Evolutionary conservation across 2,797 vertebrate species (phyloP), one percentile per base, ranked within the genome.

Genomic region (Tapirus indicus): DNA sequence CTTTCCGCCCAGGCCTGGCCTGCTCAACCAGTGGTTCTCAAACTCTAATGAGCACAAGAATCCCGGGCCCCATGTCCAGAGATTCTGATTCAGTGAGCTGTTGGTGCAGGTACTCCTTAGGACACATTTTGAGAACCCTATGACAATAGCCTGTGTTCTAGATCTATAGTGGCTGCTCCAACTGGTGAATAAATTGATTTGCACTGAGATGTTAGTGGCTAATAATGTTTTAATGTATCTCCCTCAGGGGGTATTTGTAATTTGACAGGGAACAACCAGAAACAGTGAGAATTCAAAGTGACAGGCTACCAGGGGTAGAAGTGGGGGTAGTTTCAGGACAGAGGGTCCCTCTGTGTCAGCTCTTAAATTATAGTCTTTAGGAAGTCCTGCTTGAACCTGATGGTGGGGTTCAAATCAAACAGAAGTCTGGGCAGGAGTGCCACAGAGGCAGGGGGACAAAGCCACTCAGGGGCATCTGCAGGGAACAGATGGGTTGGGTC

Each of bases 401-500:
- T 29, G 35, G 25, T 9, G 14, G 41, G 60, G 14, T 18, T 25
- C n/a, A 47, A 58, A 54, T 83, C 44, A 27, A 69, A 68, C n/a
- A 79, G 56, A 71, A 80, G 7, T 25, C 74, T 68, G 66, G 75
- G 54, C 62, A 62, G 87, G 52, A 58, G 27, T n/a, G 20, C 23
- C 10, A 6, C 86, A 77, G 54, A 93, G 38, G 41, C n/a, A 27
- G 47, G 72, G 66, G 38, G 47, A 72, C 75, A 38, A 21, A 83
- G 74, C 74, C 71, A n/a, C 49, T 12, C 12, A 21, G 54, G 60
- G 49, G 60, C 92, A 84, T 72, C 54, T 85, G 95, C 41, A 8
- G 75, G 84, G 25, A 96, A 56, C 92, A 97, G 92, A 69, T 62
- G 97, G 88, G 32, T 18, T 79, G 29, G 64, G 72, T 66, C 93